Evolutionary conservation across 2,113 vertebrate genomes (phyloP).

Genomic region (human): DNA sequence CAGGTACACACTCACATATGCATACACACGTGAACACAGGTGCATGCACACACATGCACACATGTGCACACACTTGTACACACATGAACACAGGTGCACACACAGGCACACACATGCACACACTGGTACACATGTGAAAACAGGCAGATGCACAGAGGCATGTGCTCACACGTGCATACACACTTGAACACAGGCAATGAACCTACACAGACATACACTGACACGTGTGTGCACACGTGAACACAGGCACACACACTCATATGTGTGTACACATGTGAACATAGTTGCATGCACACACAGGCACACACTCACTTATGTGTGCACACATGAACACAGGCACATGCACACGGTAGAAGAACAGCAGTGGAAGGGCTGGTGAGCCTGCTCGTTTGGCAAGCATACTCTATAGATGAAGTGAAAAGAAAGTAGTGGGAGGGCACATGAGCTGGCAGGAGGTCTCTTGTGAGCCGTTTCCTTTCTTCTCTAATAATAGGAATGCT

Average conservation of each 20-base stretch:
- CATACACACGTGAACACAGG: too few relatives aligned
- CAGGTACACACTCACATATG: too few relatives aligned
- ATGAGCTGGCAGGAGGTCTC: not conserved
- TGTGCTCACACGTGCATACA: too few relatives aligned
- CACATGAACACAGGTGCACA: too few relatives aligned
- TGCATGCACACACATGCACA: too few relatives aligned
- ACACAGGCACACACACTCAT: not conserved
- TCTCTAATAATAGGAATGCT: not conserved
- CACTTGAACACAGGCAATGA: not conserved
- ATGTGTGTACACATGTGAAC: rapidly evolving
- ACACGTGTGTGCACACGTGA: too few relatives aligned
- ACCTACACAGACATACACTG: too few relatives aligned
- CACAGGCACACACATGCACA: too few relatives aligned
- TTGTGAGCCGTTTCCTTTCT: not conserved
- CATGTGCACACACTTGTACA: too few relatives aligned
- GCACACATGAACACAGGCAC: not conserved
- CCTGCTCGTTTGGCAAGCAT: not conserved
- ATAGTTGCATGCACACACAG: not conserved
- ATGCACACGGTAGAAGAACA: not conserved
- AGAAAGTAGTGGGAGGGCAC: not conserved
- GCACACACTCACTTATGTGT: not conserved
- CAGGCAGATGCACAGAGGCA: too few relatives aligned
- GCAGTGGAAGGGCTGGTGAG: not conserved
- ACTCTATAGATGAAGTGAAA: not conserved
- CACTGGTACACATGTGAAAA: too few relatives aligned